These are phyloP conservation scores for Drosophila melanosoma DNA, from an alignment of 2,888 invertebrate genomes.

Conservation along the genomic window DNA sequence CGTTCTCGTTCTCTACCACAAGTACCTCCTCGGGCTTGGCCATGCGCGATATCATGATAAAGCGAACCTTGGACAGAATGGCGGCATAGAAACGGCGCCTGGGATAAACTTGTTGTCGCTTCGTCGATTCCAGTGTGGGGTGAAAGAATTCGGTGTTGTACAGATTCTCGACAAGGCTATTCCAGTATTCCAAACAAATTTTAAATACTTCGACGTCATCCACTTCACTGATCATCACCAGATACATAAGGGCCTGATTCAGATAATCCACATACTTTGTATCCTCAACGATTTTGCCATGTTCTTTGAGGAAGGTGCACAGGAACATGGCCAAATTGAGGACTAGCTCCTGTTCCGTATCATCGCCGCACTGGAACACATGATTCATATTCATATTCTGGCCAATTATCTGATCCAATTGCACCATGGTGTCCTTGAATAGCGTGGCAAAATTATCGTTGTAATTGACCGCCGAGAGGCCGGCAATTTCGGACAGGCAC, in stretches of 20 bases:
- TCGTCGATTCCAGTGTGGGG: slow-evolving; percentile 82
- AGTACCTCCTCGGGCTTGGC: slow-evolving; percentile 99
- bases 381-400: slow-evolving; percentile 95
- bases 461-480: slow-evolving; percentile 94
- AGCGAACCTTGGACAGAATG: slow-evolving; percentile 94
- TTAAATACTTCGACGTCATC: slow-evolving; percentile 99
- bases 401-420: slow-evolving; percentile 96
- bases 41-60: slow-evolving; percentile 99
- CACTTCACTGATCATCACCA: slow-evolving; percentile 97
- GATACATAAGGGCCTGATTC: slow-evolving; percentile 93
- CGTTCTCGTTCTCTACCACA: slow-evolving; percentile 99
- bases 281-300: slow-evolving; percentile 94
- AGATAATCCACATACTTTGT: slow-evolving; percentile 91
- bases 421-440: slow-evolving; percentile 96
- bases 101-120: slow-evolving; percentile 84
- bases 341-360: slow-evolving; percentile 99
- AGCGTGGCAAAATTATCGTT: slow-evolving; percentile 96
- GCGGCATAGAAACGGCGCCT: slow-evolving; percentile 91
- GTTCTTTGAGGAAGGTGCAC: slow-evolving; percentile 98
- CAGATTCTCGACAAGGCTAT: slow-evolving; percentile 95
- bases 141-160: slow-evolving; percentile 94
- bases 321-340: slow-evolving; percentile 99
- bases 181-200: slow-evolving; percentile 99
- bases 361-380: slow-evolving; percentile 96
- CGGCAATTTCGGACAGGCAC: slow-evolving; percentile 99